Evolutionary conservation across 1,140 invertebrate species (phyloP), one percentile per base, ranked within the genome.

Genomic region (Rhopalosiphum maidis): DNA sequence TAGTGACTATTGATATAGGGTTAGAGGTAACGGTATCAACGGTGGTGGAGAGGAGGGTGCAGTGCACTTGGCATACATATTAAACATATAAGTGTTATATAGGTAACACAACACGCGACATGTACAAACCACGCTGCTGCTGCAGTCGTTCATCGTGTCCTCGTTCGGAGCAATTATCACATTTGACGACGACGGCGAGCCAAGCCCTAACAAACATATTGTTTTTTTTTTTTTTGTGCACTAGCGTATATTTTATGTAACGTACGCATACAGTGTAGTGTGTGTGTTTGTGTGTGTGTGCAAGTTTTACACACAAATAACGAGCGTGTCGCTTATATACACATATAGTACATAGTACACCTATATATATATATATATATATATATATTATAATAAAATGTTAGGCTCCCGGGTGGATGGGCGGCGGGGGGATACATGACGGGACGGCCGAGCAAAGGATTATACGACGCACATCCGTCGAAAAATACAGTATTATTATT

Each of bases 81-180:
- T 77, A 77, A 77, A 68, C 25, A 90, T 68, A 43, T 55, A 30
- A 30, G 6, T 90, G 51, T 41, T 23, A 5, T 90, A 23, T 60
- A 37, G 9, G 30, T 54, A 60, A 48, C 46, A 91, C 30, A 60
- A 90, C 60, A n/a, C 30, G 30, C n/a, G 60, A 77, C 30, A 5
- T 77, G n/a, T 77, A 77, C 30, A 77, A 77, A 77, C 30, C 30
- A 77, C 60, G 60, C 60, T 77, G 60, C 60, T 68, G 60, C 30
- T 68, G 51, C 48, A 92, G 35, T 55, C 91, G 55, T n/a, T 46
- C 35, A 9, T 88, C n/a, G 91, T 43, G 91, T 93, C 91, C 91
- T 93, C 91, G 91, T 93, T 54, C 91, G 25, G 82, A 93, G 77
- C 91, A 86, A 93, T 93, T 93, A 86, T 86, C 91, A 85, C 77